Conservation (phyloP, 2,888 invertebrate genomes). For the Dicyrtomina minuta region DNA sequence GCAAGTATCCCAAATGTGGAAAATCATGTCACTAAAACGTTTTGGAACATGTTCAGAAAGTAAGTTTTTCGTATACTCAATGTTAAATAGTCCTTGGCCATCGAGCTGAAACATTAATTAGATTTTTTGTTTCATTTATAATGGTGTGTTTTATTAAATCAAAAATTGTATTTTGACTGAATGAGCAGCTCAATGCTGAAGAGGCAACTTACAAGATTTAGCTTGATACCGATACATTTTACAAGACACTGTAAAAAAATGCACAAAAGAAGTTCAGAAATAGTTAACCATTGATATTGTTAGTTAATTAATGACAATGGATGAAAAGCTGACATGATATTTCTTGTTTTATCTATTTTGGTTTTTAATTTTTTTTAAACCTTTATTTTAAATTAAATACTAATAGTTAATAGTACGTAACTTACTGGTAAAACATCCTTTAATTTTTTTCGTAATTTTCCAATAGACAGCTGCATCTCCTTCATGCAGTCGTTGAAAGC, state of each 20-base stretch:
- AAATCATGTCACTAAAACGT: slow-evolving; percentile 15
- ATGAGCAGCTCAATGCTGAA: too few species aligned
- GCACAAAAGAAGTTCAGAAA: too few species aligned
- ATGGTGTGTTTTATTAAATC: too few species aligned
- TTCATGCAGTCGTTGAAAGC: slow-evolving; percentile 33
- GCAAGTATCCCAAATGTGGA: slow-evolving; percentile 22
- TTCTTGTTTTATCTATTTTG: too few species aligned
- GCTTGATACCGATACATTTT: slow-evolving; percentile 29
- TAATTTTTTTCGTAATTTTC: slow-evolving; percentile 10
- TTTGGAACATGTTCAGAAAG: slow-evolving; percentile 3
- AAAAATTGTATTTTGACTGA: too few species aligned
- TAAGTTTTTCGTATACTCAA: slow-evolving; percentile 14
- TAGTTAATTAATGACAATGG: too few species aligned
- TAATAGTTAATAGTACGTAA: neutral
- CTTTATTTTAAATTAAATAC: neutral
- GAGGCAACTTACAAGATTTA: slow-evolving; percentile 13
- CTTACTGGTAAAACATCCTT: slow-evolving; percentile 14
- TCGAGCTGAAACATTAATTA: too few species aligned
- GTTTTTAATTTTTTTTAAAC: too few species aligned
- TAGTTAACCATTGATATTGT: too few species aligned
- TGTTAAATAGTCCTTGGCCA: slow-evolving; percentile 17
- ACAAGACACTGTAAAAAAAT: slow-evolving; percentile 24
- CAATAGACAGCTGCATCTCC: slow-evolving; percentile 24
- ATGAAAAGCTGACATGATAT: too few species aligned
- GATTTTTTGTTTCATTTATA: too few species aligned